Percentiles rank a stretch among this genome's conserved stretches.
phyloP scores from a whole-genome alignment of 2,113 vertebrate species.

The Oreochromis aureus region DNA sequence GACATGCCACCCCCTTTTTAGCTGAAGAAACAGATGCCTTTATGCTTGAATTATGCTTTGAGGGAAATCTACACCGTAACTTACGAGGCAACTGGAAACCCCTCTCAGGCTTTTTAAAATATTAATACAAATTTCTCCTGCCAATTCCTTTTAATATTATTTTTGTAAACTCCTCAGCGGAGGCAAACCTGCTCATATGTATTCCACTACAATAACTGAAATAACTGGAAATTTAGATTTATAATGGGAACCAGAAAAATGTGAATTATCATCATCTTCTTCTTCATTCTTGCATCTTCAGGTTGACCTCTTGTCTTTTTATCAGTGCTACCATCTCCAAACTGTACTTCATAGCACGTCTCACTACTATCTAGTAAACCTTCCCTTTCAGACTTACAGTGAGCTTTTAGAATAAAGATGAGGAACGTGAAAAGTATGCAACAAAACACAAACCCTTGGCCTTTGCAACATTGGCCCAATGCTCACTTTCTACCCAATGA shows the following conservation, averaged over 20 bases:
- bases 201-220: neutral
- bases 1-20: neutral
- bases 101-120: rapidly evolving
- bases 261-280: neutral
- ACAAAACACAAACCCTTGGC: neutral
- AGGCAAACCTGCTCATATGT: neutral
- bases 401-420: neutral
- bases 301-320: neutral
- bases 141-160: neutral
- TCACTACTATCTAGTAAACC: neutral
- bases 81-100: neutral
- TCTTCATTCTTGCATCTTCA: neutral
- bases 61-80: neutral
- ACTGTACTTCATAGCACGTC: neutral
- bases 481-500: neutral
- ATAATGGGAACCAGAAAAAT: neutral
- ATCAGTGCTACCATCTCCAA: neutral
- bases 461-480: neutral
- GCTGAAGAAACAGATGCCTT: neutral
- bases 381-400: neutral
- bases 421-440: neutral
- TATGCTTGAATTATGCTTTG: neutral
- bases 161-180: rapidly evolving
- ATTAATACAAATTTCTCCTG: neutral
- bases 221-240: neutral